Base-by-base conservation (phyloP, 2,797 vertebrate species). In the Apogon talboti region DNA sequence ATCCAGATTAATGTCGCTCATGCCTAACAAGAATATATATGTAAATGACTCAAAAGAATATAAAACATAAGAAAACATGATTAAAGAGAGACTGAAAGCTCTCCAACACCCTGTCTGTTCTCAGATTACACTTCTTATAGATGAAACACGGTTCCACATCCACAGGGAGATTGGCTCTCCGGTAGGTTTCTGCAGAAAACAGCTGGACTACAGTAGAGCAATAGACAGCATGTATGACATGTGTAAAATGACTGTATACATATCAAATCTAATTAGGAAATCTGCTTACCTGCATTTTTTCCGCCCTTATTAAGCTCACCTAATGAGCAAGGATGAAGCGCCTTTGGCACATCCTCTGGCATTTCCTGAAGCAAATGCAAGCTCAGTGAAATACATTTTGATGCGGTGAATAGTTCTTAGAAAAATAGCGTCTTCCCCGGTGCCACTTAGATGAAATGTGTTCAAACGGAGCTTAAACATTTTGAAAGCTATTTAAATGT, bases 341-440 rank as follows among this genome's bases (percentile, higher is more conserved):
- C 81, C 28, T 40, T 33, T 56, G 79, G 88, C 74, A 48, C 38
- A 21, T 79, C 85, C 82, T 76, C 49, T 11, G 81, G 81, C 72
- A 56, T 74, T 79, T 81, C 84, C 63, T 55, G 35, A 41, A 79
- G 85, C 71, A 78, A 76, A 70, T 83, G 79, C 84, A 81, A 88
- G 70, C 78, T 79, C 79, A 69, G 76, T 63, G 19, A 60, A 79
- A 80, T 73, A 57, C 67, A 70, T 78, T 75, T 67, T 58, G 50
- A 79, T 66, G 58, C 57, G 12, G 15, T 63, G 53, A 82, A 45
- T 40, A 70, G 18, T 74, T 73, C 54, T 72, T 73, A 58, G 62
- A 72, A 76, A 60, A 74, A 49, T 7, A 24, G 7, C 15, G 11
- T 64, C 24, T 52, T n/a, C 28, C 14, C 30, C 13, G 11, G 10